Evolutionary conservation across 2,113 vertebrate genomes (phyloP).

Genomic region (Rhinoptilus africanus): DNA sequence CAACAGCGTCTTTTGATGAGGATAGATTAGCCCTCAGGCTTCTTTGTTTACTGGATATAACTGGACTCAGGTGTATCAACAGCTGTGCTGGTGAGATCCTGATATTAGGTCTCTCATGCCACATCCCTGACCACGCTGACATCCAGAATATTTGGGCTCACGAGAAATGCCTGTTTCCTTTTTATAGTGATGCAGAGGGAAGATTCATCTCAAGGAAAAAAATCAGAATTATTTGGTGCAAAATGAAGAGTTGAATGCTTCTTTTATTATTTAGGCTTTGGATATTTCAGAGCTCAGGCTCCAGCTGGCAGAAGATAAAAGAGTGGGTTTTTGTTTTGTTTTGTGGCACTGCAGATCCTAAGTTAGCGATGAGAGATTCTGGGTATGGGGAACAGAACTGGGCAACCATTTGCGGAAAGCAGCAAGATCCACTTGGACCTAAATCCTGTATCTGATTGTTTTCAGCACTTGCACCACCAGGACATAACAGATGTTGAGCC

Average conservation of each 20-base stretch:
- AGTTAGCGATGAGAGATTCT: not conserved
- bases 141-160: not conserved
- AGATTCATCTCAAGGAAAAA: not conserved
- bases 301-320: constrained; percentile 39
- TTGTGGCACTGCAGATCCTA: constrained; percentile 1
- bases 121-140: not conserved
- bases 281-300: constrained; percentile 12
- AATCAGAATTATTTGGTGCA: not conserved
- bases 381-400: not conserved
- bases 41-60: not conserved
- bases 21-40: not conserved
- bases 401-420: not conserved
- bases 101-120: not conserved
- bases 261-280: constrained; percentile 7
- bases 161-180: not conserved
- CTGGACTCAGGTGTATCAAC: not conserved
- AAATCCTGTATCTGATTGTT: not conserved
- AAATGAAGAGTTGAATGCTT: not conserved
- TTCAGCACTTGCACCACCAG: not conserved
- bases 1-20: not conserved
- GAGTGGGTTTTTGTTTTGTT: constrained; percentile 29
- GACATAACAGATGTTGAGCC: not conserved
- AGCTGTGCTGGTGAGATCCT: not conserved
- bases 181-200: not conserved
- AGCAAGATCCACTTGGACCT: not conserved